Base-by-base conservation (phyloP, 2,888 invertebrate species). In the Diarsia mendica region DNA sequence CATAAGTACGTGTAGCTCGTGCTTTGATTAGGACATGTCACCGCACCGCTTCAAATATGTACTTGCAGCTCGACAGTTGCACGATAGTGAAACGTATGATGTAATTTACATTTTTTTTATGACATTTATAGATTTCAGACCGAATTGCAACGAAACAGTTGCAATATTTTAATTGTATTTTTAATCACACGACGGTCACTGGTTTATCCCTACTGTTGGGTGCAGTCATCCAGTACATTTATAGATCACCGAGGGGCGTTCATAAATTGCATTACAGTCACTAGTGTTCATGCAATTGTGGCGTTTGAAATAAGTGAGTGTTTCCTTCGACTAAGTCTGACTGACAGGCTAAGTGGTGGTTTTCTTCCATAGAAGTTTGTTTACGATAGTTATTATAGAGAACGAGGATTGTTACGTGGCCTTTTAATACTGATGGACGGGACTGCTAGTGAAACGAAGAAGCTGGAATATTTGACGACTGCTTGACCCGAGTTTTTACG, bases 281-380 rank as follows among this genome's bases (percentile, higher is more conserved):
- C 23, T 20, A 44, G 18, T 69, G 58, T 20, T 46, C 68, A 75
- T 53, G 48, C 75, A 77, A 55, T 53, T 51, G 69, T 77, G 28
- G 53, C 23, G n/a, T 77, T 63, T 49, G 44, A 55, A 23, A 23
- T 23, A 76, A 77, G 70, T 77, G 66, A 77, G 39, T n/a, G 48
- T 78, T 70, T 77, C 77, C 78, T 78, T 51, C 23, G 23, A 3
- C 28, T 20, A 72, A 73, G 20, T 74, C 75, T 75, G 64, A 74
- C 49, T 75, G 75, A 75, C 75, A 49, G 20, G 23, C 18, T 18
- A 55, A 55, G 11, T 15, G 11, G 15, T 23, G 6, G 2, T 48
- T 63, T 58, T 60, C 39, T 75, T 65, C 4, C 11, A 49, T 75
- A 64, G 63, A 49, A 28, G n/a, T 51, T 28, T 72, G 13, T 39